These are phyloP conservation scores for Patella ulyssiponensis DNA, from an alignment of 2,888 invertebrate genomes.

Conservation along the genomic window DNA sequence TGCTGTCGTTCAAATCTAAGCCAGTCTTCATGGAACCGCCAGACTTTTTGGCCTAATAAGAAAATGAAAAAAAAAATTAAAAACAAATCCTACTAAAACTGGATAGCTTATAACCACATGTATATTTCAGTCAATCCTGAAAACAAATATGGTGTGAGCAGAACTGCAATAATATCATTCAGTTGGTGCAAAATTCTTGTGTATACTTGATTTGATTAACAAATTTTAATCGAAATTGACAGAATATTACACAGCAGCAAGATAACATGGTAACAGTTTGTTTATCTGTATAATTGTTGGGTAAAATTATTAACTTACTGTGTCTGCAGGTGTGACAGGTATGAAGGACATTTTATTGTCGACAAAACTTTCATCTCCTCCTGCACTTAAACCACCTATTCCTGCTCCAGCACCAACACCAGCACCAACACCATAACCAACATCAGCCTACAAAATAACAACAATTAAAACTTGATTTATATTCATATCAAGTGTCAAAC, in stretches of 20 bases:
- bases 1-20: slow-evolving; percentile 24
- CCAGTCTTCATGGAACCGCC: slow-evolving; percentile 31
- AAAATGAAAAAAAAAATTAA: not conserved
- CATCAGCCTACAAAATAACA: slow-evolving; percentile 4
- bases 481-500: not conserved
- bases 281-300: too few species aligned
- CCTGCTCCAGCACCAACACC: slow-evolving; percentile 14
- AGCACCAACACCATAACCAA: slow-evolving; percentile 15
- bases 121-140: too few species aligned
- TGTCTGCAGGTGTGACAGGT: slow-evolving; percentile 49
- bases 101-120: too few species aligned
- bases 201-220: too few species aligned
- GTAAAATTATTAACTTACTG: slow-evolving; percentile 33
- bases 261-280: too few species aligned
- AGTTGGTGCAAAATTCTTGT: too few species aligned
- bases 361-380: slow-evolving; percentile 50
- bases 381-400: slow-evolving; percentile 28
- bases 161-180: too few species aligned
- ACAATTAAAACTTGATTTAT: slow-evolving; percentile 5
- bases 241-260: too few species aligned
- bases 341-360: slow-evolving; percentile 62
- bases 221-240: too few species aligned
- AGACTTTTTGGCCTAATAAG: not conserved
- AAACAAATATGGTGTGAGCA: too few species aligned
- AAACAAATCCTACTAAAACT: not conserved